A percentile compares a stretch with the other conserved stretches of the same genome.
These are phyloP conservation scores for Gobiocypris rarus DNA, from an alignment of 2,113 vertebrate genomes.

Conservation along the genomic window DNA sequence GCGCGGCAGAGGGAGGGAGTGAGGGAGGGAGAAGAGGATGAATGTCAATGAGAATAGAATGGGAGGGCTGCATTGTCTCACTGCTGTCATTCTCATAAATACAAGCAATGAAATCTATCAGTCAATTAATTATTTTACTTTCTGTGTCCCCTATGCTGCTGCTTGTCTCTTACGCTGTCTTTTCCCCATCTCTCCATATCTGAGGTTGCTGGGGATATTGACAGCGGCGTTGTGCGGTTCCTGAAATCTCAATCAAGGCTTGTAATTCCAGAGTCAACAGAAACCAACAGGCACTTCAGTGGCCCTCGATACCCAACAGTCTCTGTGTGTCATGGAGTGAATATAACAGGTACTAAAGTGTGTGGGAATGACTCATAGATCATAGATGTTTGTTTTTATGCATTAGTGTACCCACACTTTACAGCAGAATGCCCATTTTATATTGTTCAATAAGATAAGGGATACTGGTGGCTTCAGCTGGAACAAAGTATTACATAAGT, in stretches of 20 bases:
- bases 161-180: not conserved
- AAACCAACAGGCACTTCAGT: not conserved
- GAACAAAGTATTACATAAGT: no score
- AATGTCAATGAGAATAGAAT: constrained; percentile 15
- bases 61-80: not conserved
- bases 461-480: no score
- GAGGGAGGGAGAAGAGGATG: not conserved
- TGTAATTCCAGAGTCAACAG: constrained; percentile 30
- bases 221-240: not conserved
- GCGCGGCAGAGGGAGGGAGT: not conserved
- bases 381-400: constrained; percentile 4
- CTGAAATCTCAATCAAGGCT: constrained; percentile 9
- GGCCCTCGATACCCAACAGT: not conserved
- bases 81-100: constrained; percentile 14
- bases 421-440: not conserved
- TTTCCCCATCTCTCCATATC: not conserved
- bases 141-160: not conserved
- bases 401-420: not conserved
- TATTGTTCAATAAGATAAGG: not conserved
- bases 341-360: constrained; percentile 9
- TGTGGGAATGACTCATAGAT: constrained; percentile 28
- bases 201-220: constrained; percentile 9
- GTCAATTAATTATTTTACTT: constrained; percentile 6
- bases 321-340: constrained; percentile 4
- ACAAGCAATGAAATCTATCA: constrained; percentile 23